A percentile compares a stretch with the other conserved stretches of the same genome.
Conservation (phyloP, 2,113 vertebrate genomes). For the Solea senegalensis region DNA sequence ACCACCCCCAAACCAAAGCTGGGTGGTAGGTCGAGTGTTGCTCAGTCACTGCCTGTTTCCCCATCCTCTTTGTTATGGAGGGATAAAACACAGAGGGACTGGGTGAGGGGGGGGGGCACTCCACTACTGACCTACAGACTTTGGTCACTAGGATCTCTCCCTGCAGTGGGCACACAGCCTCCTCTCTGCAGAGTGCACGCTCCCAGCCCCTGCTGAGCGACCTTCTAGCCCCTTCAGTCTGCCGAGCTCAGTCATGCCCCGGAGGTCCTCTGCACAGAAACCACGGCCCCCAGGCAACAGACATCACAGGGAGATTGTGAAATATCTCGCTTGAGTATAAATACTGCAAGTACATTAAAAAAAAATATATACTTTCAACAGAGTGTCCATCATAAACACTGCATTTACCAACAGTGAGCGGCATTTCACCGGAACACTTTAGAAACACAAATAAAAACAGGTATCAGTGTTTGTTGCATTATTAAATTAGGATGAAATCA, state of each 20-base stretch:
- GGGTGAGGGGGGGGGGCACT: constrained; percentile 38
- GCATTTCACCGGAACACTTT: too few relatives aligned
- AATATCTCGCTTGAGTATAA: background rate
- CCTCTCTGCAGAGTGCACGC: constrained; percentile 44
- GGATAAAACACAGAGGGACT: constrained; percentile 65
- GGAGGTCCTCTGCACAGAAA: constrained; percentile 33
- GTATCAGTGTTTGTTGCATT: background rate
- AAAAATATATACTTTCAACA: background rate
- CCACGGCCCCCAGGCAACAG: constrained; percentile 5
- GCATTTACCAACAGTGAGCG: too few relatives aligned
- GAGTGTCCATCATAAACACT: background rate
- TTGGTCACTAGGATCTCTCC: constrained; percentile 56
- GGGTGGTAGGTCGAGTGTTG: constrained; percentile 64
- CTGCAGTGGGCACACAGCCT: constrained; percentile 35
- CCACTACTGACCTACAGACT: constrained; percentile 75
- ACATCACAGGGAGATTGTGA: constrained; percentile 1
- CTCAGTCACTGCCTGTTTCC: constrained; percentile 69
- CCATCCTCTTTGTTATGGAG: constrained; percentile 66
- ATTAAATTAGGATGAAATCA: constrained; percentile 24
- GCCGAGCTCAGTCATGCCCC: constrained; percentile 18
- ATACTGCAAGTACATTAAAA: background rate
- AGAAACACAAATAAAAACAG: background rate
- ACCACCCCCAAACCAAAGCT: constrained; percentile 14
- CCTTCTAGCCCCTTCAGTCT: constrained; percentile 52
- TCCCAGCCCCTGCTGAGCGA: constrained; percentile 71